phyloP scores from a whole-genome alignment of 2,888 invertebrate genomes.

The Neuroscelio doddi region DNA sequence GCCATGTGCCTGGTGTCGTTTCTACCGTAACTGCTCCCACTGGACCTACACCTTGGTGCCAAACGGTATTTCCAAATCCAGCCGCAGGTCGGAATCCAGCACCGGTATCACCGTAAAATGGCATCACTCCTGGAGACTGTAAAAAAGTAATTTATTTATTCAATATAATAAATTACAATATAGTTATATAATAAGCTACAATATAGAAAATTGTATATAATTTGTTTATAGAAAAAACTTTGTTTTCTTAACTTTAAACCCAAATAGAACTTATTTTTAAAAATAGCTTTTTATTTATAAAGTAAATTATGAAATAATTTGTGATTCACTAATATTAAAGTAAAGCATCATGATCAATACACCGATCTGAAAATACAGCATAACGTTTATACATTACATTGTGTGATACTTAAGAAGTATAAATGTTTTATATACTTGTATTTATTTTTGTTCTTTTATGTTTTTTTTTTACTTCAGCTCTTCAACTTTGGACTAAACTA shows the following conservation, averaged over 20 bases:
- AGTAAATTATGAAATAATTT: no score
- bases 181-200: no score
- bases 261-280: no score
- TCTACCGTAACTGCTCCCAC: conserved; percentile 69
- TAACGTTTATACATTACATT: no score
- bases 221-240: no score
- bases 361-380: no score
- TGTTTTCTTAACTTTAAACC: no score
- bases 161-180: not conserved
- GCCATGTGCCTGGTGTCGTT: conserved; percentile 74
- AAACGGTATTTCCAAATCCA: conserved; percentile 68
- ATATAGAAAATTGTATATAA: no score
- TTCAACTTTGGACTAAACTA: conserved; percentile 1
- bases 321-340: no score
- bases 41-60: conserved; percentile 70
- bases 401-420: no score
- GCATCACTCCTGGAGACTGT: conserved; percentile 71
- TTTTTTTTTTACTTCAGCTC: not conserved
- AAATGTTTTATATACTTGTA: not conserved
- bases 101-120: conserved; percentile 68
- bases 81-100: conserved; percentile 68
- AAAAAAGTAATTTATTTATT: conserved; percentile 27
- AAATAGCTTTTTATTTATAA: no score
- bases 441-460: conserved; percentile 19
- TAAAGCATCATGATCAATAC: no score